Conservation (phyloP, 2,113 vertebrate species). For the Ptychochromis oligacanthus region DNA sequence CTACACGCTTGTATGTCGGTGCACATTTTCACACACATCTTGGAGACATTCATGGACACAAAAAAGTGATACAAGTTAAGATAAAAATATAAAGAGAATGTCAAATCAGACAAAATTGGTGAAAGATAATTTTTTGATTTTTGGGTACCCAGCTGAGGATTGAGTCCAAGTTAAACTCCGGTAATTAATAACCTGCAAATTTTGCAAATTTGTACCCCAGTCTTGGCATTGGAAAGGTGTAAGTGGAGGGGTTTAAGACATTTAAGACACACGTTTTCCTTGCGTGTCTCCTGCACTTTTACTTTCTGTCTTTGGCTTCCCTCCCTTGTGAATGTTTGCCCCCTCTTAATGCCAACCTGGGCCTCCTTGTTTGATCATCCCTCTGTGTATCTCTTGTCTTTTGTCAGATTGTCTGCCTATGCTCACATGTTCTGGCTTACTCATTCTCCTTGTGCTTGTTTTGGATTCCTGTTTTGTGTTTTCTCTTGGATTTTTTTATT, state of each 20-base stretch:
- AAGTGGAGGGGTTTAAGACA: background rate
- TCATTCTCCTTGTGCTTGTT: background rate
- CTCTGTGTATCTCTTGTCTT: too few relatives aligned
- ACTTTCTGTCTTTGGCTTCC: background rate
- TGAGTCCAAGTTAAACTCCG: background rate
- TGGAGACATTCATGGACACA: background rate
- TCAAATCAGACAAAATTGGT: too few relatives aligned
- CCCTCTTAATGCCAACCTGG: too few relatives aligned
- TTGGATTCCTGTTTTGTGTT: background rate
- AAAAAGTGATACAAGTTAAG: too few relatives aligned
- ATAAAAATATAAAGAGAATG: too few relatives aligned
- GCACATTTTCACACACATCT: background rate
- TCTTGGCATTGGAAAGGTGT: background rate
- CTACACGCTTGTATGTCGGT: background rate
- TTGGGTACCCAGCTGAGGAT: background rate
- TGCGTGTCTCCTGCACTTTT: background rate
- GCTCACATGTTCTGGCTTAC: background rate
- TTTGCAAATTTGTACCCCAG: background rate
- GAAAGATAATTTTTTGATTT: background rate
- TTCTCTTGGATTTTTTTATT: background rate
- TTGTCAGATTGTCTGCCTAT: background rate
- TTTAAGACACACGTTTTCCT: background rate
- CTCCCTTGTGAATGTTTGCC: background rate
- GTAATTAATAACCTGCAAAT: background rate
- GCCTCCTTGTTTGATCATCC: too few relatives aligned